These are phyloP conservation scores for Excalfactoria chinensis DNA, from an alignment of 2,113 vertebrate genomes.

Conservation along the genomic window DNA sequence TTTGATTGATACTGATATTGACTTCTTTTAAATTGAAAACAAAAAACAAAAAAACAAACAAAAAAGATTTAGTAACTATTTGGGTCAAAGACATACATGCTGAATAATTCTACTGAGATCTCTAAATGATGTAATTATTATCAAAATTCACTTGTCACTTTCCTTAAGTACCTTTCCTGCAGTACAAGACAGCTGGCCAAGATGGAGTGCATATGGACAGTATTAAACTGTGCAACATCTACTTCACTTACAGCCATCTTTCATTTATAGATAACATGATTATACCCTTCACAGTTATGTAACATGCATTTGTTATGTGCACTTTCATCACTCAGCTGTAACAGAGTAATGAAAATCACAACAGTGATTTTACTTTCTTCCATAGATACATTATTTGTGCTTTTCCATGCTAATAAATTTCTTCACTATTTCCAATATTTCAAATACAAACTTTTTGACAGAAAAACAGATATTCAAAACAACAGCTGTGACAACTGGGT, in stretches of 20 bases:
- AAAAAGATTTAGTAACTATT: neutral
- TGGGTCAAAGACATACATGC: neutral
- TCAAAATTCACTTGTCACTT: neutral
- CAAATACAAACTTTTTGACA: neutral
- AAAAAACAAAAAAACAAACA: no score
- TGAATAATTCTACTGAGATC: neutral
- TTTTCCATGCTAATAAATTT: neutral
- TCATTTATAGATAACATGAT: neutral
- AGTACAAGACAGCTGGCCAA: neutral
- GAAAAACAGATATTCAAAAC: neutral
- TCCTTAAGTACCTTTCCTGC: neutral
- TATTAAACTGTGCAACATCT: neutral
- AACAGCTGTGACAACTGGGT: neutral
- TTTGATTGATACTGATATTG: neutral
- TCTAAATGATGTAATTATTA: neutral
- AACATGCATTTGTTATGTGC: neutral
- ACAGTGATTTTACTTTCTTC: neutral
- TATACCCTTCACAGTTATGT: neutral
- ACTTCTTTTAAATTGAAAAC: neutral
- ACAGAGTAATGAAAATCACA: neutral
- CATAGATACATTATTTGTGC: neutral
- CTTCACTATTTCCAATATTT: neutral
- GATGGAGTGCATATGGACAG: neutral
- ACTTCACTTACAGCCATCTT: neutral
- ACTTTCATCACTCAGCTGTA: neutral